Conservation (phyloP, 2,113 vertebrate genomes). For the Genyomyrus donnyi region DNA sequence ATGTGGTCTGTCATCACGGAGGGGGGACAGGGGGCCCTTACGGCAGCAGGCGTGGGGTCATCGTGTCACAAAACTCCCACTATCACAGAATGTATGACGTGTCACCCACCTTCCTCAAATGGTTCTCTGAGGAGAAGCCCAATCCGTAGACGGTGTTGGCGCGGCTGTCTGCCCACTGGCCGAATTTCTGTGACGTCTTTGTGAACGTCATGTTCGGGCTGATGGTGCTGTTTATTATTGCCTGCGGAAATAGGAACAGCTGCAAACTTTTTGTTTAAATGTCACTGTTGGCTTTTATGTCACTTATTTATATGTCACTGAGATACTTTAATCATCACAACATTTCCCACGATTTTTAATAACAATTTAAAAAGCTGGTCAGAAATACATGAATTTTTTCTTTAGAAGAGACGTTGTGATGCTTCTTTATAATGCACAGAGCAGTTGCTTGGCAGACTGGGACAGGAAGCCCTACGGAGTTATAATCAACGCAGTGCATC, state of each 20-base stretch:
- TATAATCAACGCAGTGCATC: not conserved
- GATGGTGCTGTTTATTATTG: slow-evolving; percentile 99
- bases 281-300: not conserved
- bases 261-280: slow-evolving; percentile 23
- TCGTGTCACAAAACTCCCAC: not conserved
- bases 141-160: slow-evolving; percentile 93
- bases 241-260: slow-evolving; percentile 63
- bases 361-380: not conserved
- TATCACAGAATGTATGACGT: not conserved
- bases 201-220: slow-evolving; percentile 99
- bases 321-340: not conserved
- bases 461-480: not conserved
- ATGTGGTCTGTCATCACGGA: not conserved
- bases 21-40: not conserved
- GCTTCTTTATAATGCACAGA: not conserved
- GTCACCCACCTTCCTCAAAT: slow-evolving; percentile 81
- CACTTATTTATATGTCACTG: not conserved
- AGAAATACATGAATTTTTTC: not conserved
- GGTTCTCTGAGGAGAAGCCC: slow-evolving; percentile 97
- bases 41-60: not conserved
- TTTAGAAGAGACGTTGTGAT: not conserved
- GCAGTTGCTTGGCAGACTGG: not conserved
- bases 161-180: slow-evolving; percentile 94
- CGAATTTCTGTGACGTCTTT: slow-evolving; percentile 99
- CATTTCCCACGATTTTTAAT: not conserved